Percentiles rank a stretch among this genome's conserved stretches.
Conservation (phyloP, 2,113 vertebrate genomes). For the Phylloscopus trochiloides region DNA sequence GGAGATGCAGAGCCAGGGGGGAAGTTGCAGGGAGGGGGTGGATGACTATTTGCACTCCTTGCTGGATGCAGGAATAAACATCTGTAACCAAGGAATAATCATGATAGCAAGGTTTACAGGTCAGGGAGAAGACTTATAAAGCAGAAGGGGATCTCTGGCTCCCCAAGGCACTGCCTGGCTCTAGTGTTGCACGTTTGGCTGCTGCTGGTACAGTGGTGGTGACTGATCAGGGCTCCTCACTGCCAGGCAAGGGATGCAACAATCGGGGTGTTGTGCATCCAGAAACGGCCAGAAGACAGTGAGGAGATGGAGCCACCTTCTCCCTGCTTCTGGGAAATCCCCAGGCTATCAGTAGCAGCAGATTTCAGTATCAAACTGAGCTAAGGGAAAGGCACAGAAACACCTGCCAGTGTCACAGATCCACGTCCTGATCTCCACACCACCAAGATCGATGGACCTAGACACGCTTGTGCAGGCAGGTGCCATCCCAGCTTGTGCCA, state of each 20-base stretch:
- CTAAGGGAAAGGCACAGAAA: background rate
- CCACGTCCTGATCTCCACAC: background rate
- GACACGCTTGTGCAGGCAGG: background rate
- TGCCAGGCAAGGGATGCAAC: background rate
- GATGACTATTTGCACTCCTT: background rate
- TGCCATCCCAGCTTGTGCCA: background rate
- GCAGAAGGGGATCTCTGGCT: background rate
- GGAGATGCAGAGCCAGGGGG: background rate
- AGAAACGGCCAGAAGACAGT: background rate
- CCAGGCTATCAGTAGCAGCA: background rate
- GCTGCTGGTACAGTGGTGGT: accelerated
- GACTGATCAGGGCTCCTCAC: accelerated
- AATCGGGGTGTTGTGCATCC: background rate
- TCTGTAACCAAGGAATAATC: accelerated
- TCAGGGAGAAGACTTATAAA: background rate
- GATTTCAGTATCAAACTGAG: background rate
- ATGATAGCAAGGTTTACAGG: background rate
- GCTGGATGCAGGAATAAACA: background rate
- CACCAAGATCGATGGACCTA: background rate
- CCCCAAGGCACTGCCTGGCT: background rate
- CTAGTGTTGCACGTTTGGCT: background rate
- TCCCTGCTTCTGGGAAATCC: background rate
- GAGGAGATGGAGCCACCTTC: background rate
- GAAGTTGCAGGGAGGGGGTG: background rate
- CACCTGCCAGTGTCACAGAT: background rate